Conservation (phyloP, 2,797 vertebrate species). For the Linurgus olivaceus region DNA sequence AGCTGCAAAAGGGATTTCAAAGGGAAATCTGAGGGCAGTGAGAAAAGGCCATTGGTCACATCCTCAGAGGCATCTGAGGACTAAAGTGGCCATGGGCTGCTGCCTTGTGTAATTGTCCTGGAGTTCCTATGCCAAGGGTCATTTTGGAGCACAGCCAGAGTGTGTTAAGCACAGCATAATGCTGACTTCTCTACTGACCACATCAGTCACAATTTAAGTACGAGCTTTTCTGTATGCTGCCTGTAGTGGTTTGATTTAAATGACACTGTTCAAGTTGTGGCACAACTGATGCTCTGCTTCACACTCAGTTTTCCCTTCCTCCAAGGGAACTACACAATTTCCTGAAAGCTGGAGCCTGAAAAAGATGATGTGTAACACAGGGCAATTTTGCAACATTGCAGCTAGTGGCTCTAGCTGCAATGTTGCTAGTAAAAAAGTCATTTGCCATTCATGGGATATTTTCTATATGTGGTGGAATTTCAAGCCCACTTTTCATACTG, state of each 20-base stretch:
- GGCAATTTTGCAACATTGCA: background rate
- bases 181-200: background rate
- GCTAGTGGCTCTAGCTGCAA: background rate
- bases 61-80: background rate
- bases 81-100: background rate
- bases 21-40: background rate
- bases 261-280: background rate
- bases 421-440: background rate
- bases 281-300: background rate
- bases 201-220: background rate
- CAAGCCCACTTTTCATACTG: background rate
- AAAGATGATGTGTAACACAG: background rate
- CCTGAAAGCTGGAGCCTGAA: background rate
- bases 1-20: background rate
- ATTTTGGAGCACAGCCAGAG: background rate
- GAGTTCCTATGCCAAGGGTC: background rate
- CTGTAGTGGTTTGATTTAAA: background rate
- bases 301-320: background rate
- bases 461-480: background rate
- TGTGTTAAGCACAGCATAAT: accelerated
- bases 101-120: background rate
- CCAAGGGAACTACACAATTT: background rate
- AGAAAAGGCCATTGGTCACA: background rate
- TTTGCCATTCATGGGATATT: background rate
- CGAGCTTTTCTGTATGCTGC: background rate